Percentiles rank a stretch among this genome's conserved stretches.
These are phyloP conservation scores for Protobothrops flavoviridis DNA, from an alignment of 2,113 vertebrate species.

Conservation along the genomic window DNA sequence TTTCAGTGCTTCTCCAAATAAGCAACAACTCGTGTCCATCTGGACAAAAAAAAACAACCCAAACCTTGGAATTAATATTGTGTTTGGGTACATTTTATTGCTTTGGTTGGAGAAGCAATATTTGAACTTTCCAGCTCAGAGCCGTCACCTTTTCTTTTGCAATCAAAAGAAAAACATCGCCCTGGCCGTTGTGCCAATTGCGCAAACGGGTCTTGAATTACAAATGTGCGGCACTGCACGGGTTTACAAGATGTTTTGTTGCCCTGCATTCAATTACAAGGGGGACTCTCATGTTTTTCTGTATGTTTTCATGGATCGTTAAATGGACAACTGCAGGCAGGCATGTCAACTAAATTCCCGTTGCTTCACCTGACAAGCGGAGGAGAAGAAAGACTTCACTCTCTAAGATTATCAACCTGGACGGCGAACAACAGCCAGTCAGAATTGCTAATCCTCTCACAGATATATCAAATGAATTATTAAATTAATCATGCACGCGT, in stretches of 20 bases:
- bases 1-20: no score
- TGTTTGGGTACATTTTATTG: not conserved
- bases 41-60: not conserved
- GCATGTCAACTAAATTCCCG: not conserved
- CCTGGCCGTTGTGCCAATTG: not conserved
- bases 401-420: not conserved
- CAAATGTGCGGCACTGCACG: not conserved
- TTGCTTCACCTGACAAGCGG: not conserved
- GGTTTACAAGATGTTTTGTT: not conserved
- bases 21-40: not conserved
- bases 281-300: not conserved
- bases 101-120: not conserved
- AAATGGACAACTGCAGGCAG: not conserved
- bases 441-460: not conserved
- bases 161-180: not conserved
- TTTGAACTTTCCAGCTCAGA: not conserved
- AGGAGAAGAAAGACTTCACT: not conserved
- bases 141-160: not conserved
- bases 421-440: conserved; percentile 5
- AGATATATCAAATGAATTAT: not conserved
- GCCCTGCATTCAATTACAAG: not conserved
- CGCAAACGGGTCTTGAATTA: not conserved
- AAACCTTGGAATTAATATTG: not conserved
- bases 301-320: conserved; percentile 3
- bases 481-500: conserved; percentile 27